phyloP scores from a whole-genome alignment of 2,888 invertebrate genomes.

The Beris chalybata region DNA sequence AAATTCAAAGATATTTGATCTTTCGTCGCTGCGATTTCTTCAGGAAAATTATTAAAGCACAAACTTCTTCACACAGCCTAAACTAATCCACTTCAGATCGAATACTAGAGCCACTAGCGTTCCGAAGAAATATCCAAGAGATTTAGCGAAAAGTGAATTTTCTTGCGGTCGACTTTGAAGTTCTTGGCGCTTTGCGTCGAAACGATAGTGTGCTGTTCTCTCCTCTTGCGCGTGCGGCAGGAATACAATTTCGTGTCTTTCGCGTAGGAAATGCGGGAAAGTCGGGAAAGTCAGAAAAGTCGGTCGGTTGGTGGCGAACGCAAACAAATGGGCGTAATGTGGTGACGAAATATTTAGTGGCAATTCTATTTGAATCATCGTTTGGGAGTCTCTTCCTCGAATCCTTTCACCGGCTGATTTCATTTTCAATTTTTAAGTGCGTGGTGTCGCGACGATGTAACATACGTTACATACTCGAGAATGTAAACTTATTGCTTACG shows the following conservation, averaged over 20 bases:
- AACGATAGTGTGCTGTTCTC: conserved; percentile 8
- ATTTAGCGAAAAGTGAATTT: conserved; percentile 5
- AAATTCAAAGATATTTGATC: too few relatives aligned
- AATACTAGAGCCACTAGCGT: conserved; percentile 10
- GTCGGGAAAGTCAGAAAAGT: conserved; percentile 7
- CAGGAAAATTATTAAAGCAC: conserved; percentile 10
- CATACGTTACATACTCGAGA: background rate
- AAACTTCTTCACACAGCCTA: conserved; percentile 19
- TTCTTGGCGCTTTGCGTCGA: conserved; percentile 11
- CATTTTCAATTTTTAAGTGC: conserved; percentile 20
- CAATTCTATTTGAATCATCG: conserved; percentile 26
- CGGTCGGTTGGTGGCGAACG: background rate
- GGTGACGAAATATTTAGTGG: conserved; percentile 12
- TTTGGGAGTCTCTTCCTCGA: conserved; percentile 17
- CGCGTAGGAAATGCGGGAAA: background rate
- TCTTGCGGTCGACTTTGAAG: conserved; percentile 24
- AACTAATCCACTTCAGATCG: conserved; percentile 24
- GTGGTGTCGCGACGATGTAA: background rate
- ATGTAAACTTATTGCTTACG: conserved; percentile 11
- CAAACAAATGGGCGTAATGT: background rate
- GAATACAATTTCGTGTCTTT: background rate
- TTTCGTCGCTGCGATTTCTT: background rate
- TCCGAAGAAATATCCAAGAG: conserved; percentile 20
- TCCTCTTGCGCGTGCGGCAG: background rate
- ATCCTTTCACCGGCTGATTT: conserved; percentile 17